Base-by-base conservation (phyloP, 2,888 invertebrate species). In the Phymatocera aterrima region DNA sequence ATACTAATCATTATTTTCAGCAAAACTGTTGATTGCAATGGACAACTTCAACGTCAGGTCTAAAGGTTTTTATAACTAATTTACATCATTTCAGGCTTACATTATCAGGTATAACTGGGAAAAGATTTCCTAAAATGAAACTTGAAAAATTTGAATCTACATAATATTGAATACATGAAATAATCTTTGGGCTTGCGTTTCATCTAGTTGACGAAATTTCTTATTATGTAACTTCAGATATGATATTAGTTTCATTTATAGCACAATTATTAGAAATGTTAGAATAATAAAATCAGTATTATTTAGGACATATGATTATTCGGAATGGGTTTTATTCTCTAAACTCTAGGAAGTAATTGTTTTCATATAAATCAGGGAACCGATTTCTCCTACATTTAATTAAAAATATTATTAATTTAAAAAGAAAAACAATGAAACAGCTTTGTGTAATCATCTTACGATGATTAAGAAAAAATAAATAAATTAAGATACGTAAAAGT, bases 41-140 rank as follows among this genome's bases (percentile, higher is more conserved):
- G 48, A 78, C 46, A 43, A 37, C 78, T 65, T 46, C 80, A 40
- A 61, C 79, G 60, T 46, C 77, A 60, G 51, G 61, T 77, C 28
- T 34, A 68, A 43, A 80, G 68, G 78, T 78, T 77, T 51, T 79
- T 80, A 77, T 77, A 70, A 79, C 57, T 78, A 77, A 77, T 70
- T 48, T 21, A n/a, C n/a, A 46, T 40, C 74, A 24, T 80, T 79
- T 60, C n/a, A 74, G 70, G 48, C 60, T 21, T 24, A 60, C 24
- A 40, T 40, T 40, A 75, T 60, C 21, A 24, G 8, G 12, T 15
- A 3, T 4, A 64, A 68, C n/a, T 43, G 40, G 21, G 21, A 54
- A 72, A 61, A 2, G 15, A n/a, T 18, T 43, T 31, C 34, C 1
- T 72, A 48, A 51, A 57, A 75, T 75, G 57, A 57, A 57, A 75